Evolutionary conservation across 2,113 vertebrate genomes (phyloP).

Genomic region (Serilophus lunatus): DNA sequence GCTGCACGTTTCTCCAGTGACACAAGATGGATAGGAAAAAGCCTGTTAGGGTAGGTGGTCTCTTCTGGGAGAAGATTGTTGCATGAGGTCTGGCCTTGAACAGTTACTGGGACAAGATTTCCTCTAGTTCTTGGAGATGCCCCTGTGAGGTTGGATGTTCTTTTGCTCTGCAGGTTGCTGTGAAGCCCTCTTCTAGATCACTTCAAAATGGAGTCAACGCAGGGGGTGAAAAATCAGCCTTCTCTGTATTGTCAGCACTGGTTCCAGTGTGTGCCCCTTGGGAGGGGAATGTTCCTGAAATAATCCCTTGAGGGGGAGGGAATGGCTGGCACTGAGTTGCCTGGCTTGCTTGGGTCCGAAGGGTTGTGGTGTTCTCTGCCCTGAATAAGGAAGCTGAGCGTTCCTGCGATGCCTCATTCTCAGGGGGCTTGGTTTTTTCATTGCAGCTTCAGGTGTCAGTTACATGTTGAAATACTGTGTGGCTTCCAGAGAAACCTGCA

Average conservation of each 20-base stretch:
- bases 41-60: neutral
- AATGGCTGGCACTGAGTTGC: neutral
- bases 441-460: neutral
- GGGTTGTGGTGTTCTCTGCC: neutral
- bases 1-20: neutral
- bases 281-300: neutral
- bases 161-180: neutral
- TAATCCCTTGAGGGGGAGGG: neutral
- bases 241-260: neutral
- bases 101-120: neutral
- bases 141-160: fast-evolving
- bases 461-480: neutral
- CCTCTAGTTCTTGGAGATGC: neutral
- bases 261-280: neutral
- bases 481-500: neutral
- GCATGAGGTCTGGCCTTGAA: neutral
- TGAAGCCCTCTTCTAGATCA: neutral
- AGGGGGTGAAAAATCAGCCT: fast-evolving
- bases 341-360: neutral
- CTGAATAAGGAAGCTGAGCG: neutral
- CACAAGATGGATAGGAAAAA: neutral
- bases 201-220: neutral
- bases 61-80: neutral
- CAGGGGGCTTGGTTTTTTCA: neutral
- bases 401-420: neutral